A percentile compares a stretch with the other conserved stretches of the same genome.
Conservation (phyloP, 1,140 invertebrate species). For the Bombus huntii region DNA sequence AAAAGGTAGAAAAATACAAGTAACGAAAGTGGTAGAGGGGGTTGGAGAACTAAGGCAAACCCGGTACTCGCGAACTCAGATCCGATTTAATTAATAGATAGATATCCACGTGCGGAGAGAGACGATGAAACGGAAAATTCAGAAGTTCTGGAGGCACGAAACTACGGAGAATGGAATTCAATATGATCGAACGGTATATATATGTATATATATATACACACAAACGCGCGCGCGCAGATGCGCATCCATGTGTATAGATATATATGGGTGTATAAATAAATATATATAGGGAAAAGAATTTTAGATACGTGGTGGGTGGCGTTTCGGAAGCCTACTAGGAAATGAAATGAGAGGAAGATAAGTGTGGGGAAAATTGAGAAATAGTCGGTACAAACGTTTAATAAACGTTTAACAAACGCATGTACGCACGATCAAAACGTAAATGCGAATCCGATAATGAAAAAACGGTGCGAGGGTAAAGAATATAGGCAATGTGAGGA, state of each 20-base stretch:
- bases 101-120: slow-evolving; percentile 43
- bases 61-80: slow-evolving; percentile 67
- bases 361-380: not conserved
- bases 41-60: slow-evolving; percentile 5
- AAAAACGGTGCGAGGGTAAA: not conserved
- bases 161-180: not conserved
- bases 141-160: not conserved
- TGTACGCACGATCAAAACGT: not conserved
- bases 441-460: not conserved
- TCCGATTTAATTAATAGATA: slow-evolving; percentile 36
- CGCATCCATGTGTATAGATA: slow-evolving; percentile 37
- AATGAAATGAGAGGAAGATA: not conserved
- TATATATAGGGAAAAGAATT: slow-evolving; percentile 58
- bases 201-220: slow-evolving; percentile 33
- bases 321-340: not conserved
- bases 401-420: not conserved
- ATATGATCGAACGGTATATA: not conserved
- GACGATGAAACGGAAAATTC: slow-evolving; percentile 8
- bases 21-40: slow-evolving; percentile 21
- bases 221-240: not conserved
- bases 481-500: not conserved
- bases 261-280: slow-evolving; percentile 53
- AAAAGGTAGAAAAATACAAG: not conserved
- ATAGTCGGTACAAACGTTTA: slow-evolving; percentile 16
- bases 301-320: slow-evolving; percentile 11